A percentile compares a stretch with the other conserved stretches of the same genome.
These are phyloP conservation scores for Actinia tenebrosa DNA, from an alignment of 64 coral and sea anemone genomes.

Conservation along the genomic window DNA sequence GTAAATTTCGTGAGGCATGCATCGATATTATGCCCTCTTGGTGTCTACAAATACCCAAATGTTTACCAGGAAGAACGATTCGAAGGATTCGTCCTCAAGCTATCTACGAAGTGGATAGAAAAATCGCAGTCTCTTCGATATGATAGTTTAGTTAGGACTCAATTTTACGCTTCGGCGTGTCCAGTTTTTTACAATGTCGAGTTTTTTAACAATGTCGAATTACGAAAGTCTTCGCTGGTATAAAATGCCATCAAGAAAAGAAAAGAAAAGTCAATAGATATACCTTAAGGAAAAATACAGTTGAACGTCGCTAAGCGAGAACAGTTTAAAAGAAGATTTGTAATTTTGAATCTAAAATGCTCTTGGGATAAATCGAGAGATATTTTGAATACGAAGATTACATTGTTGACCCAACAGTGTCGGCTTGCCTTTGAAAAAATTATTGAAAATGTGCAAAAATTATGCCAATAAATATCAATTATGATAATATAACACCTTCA, in stretches of 20 bases:
- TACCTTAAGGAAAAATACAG: neutral
- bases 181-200: neutral
- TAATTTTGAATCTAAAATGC: neutral
- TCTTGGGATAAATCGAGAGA: neutral
- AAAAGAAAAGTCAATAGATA: neutral
- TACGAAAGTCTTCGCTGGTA: neutral
- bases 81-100: slow-evolving; percentile 83
- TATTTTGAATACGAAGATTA: neutral
- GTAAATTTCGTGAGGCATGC: slow-evolving; percentile 93
- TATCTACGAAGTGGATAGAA: slow-evolving; percentile 86
- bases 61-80: slow-evolving; percentile 81
- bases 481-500: neutral
- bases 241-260: neutral
- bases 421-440: neutral
- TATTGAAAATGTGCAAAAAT: neutral
- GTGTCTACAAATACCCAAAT: slow-evolving; percentile 69
- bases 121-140: slow-evolving; percentile 68
- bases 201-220: neutral
- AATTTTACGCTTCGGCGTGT: neutral
- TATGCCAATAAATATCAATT: neutral
- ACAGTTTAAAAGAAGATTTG: neutral
- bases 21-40: slow-evolving; percentile 91
- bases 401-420: neutral
- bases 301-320: neutral
- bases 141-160: slow-evolving; percentile 13